Conservation (phyloP, 37 sponge, comb jelly and placozoan species). For the Lycopodina hypogea region DNA sequence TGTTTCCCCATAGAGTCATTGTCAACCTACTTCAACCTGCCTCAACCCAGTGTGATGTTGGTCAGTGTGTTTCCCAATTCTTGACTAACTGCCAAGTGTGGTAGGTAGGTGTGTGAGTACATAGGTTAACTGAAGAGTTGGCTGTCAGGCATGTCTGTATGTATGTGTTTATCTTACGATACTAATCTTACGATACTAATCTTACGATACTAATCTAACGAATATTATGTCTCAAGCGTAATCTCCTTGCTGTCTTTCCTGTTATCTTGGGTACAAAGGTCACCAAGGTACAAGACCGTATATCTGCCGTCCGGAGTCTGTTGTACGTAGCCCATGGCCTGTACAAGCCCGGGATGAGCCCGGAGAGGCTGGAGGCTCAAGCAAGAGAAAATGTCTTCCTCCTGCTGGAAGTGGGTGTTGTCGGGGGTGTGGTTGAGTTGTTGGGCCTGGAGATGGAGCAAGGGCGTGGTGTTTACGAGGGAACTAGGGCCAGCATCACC, state of each 20-base stretch:
- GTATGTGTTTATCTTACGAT: too few relatives aligned
- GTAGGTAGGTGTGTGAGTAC: too few relatives aligned
- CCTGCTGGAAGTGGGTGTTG: slow-evolving; percentile 58
- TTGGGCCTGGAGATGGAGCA: slow-evolving; percentile 61
- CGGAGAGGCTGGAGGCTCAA: background rate
- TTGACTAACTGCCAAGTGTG: too few relatives aligned
- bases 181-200: too few relatives aligned
- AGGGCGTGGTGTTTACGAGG: slow-evolving; percentile 33
- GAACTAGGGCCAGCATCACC: slow-evolving; percentile 51
- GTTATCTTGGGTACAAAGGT: too few relatives aligned
- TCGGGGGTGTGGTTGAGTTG: slow-evolving; percentile 44
- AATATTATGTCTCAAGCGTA: too few relatives aligned
- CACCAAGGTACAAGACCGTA: slow-evolving; percentile 30
- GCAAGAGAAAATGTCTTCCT: slow-evolving; percentile 51
- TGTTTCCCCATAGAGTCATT: background rate
- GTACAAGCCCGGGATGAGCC: slow-evolving; percentile 38
- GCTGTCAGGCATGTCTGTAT: too few relatives aligned
- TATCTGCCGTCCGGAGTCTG: slow-evolving; percentile 49
- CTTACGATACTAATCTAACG: too few relatives aligned
- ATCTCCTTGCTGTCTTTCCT: too few relatives aligned
- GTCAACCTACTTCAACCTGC: too few relatives aligned
- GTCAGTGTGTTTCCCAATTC: background rate
- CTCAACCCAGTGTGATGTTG: too few relatives aligned
- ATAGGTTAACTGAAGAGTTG: too few relatives aligned
- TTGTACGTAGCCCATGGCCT: slow-evolving; percentile 72